A percentile compares a stretch with the other conserved stretches of the same genome.
Evolutionary conservation across 2,888 invertebrate genomes (phyloP).

Genomic region (Epirrhoe alternata): DNA sequence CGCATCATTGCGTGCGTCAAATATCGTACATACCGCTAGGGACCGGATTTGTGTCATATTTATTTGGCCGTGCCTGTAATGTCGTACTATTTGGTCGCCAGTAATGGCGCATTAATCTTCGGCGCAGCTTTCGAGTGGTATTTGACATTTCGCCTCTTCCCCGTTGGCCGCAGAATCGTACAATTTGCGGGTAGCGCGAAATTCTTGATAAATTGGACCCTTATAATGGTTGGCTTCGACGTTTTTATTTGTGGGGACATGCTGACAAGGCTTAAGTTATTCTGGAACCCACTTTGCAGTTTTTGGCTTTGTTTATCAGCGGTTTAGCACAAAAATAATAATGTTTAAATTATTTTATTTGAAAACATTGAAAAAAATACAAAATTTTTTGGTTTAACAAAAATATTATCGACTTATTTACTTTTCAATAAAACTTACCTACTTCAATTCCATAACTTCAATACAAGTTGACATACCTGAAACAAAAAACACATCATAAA

Average conservation of each 20-base stretch:
- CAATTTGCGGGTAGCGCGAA: slow-evolving; percentile 48
- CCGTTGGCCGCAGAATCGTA: slow-evolving; percentile 36
- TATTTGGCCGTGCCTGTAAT: slow-evolving; percentile 48
- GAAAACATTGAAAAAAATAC: too few relatives aligned
- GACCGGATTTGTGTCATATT: slow-evolving; percentile 27
- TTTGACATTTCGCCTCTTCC: slow-evolving; percentile 58
- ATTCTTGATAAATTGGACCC: slow-evolving; percentile 35
- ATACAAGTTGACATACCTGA: slow-evolving; percentile 29
- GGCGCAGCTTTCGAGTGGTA: slow-evolving; percentile 51
- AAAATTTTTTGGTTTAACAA: too few relatives aligned
- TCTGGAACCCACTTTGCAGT: background rate
- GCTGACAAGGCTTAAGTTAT: slow-evolving; percentile 11
- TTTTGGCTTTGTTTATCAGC: background rate
- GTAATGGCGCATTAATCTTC: slow-evolving; percentile 69
- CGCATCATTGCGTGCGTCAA: slow-evolving; percentile 14
- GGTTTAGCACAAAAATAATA: background rate
- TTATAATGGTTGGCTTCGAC: slow-evolving; percentile 19
- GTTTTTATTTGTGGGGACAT: slow-evolving; percentile 15
- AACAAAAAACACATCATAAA: slow-evolving; percentile 32
- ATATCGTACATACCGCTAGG: slow-evolving; percentile 32
- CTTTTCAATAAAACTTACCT: background rate
- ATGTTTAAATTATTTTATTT: background rate
- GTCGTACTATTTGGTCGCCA: slow-evolving; percentile 32
- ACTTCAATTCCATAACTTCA: background rate
- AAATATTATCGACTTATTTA: background rate